Base-by-base conservation (phyloP, 2,797 vertebrate species). In the Crocodylus rhombifer region DNA sequence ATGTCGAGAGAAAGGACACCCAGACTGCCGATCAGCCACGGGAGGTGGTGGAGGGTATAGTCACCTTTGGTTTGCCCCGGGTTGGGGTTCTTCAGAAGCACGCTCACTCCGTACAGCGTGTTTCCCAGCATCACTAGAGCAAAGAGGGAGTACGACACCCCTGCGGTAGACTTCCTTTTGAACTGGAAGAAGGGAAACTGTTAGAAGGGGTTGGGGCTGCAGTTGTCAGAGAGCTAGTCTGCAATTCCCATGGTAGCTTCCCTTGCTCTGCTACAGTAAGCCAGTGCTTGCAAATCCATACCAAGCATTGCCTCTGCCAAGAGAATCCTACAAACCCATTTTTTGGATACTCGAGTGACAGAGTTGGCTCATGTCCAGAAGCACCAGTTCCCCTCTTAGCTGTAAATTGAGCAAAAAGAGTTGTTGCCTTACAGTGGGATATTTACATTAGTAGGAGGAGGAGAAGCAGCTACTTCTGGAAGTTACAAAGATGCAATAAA, bases 11-110 rank as follows among this genome's bases (percentile, higher is more conserved):
- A 89, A 82, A 99, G 98, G 3, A 99, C 99, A 0, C 99, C 99
- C 42, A 99, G 98, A 97, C 99, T 99, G 96, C 99, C 99, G 14
- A 99, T 96, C 25, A 99, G 98, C 99, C 99, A 99, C 61, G 99
- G 99, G 67, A 99, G 96, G 96, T 99, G 99, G 92, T 99, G 99
- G 87, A 99, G 28, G 11, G 99, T 1, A 88, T 99, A 99, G 97
- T 98, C 98, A 3, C 80, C 96, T 91, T 99, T 98, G 0, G 96
- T 93, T 84, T 99, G 98, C 21, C 98, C 98, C 0, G 5, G 65
- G 3, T 99, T 98, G 0, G 99, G 99, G 97, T 99, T 99, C 96
- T 99, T 99, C 92, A 99, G 94, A 6, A 99, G 96, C 84, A 99
- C 98, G 0, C 99, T 99, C 90, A 99, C 84, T 7, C 99, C 99